Base-by-base conservation (phyloP, 1,140 invertebrate genomes). In the Muscidifurax raptorellus region DNA sequence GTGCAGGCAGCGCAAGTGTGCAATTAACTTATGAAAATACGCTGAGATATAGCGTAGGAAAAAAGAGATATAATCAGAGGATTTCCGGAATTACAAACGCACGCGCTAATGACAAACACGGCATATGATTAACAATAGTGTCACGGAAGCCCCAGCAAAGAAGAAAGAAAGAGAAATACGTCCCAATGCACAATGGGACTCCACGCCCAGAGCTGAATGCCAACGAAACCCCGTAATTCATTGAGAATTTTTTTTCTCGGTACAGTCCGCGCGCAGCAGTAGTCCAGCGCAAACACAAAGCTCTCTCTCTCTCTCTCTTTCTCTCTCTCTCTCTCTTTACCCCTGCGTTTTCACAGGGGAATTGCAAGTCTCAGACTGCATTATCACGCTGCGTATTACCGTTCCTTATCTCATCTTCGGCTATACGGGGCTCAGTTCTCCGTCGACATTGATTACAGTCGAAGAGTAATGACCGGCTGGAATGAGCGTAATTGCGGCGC, bases 381-480 rank as follows among this genome's bases (percentile, higher is more conserved):
- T 77, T 59, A 77, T 77, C 75, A 22, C 59, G 59, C 64, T 6
- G 77, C 52, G 22, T 36, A 66, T 66, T 67, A 66, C 44, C 10
- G 25, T 47, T 77, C 75, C 75, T 77, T 79, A 67, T 67, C 77
- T 79, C 77, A 28, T 79, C 76, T 59, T 78, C 44, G 76, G 32
- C 25, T 13, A 25, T 6, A n/a, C 25, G 10, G 25, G 12, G 22
- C 7, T 27, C n/a, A 44, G 15, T 18, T 27, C 10, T 15, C 28
- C 47, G 32, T 32, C 44, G 47, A 74, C 80, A 82, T 82, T 74
- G 44, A 82, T 82, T 82, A 74, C 47, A 40, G 72, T n/a, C 74
- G 74, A 77, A 77, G 82, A 83, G 74, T 83, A 77, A 83, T n/a
- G 74, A 77, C 74, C 36, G n/a, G 77, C 59, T 67, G 77, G 64